A percentile compares a stretch with the other conserved stretches of the same genome.
phyloP scores from a whole-genome alignment of 2,797 vertebrate species.

The Melopsittacus undulatus region DNA sequence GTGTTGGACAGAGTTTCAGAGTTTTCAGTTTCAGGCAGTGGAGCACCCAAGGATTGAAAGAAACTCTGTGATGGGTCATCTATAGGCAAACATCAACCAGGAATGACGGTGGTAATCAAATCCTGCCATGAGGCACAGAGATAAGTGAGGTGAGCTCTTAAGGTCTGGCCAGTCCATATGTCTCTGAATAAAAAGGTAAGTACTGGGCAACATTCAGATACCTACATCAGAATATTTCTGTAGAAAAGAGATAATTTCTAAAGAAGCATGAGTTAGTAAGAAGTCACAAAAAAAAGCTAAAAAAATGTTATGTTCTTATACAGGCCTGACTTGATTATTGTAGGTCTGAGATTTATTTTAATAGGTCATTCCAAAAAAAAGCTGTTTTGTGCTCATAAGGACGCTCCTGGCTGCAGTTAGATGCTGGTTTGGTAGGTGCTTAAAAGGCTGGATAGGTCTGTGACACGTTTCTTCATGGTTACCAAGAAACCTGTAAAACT shows the following conservation, averaged over 20 bases:
- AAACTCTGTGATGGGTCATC: background rate
- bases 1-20: no score
- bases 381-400: background rate
- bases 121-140: background rate
- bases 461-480: background rate
- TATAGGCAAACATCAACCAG: background rate
- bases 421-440: conserved; percentile 20
- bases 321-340: background rate
- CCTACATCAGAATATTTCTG: background rate
- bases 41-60: background rate
- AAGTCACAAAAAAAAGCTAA: background rate
- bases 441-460: background rate
- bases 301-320: background rate
- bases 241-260: background rate
- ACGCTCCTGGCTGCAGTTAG: background rate
- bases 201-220: background rate
- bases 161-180: background rate
- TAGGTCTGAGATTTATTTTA: background rate
- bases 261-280: background rate
- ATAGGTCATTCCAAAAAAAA: background rate
- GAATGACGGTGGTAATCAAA: background rate
- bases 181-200: background rate
- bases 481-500: background rate
- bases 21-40: background rate
- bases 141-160: background rate